A percentile compares a stretch with the other conserved stretches of the same genome.
Conservation (phyloP, 2,113 vertebrate genomes). For the Philantomba maxwellii region DNA sequence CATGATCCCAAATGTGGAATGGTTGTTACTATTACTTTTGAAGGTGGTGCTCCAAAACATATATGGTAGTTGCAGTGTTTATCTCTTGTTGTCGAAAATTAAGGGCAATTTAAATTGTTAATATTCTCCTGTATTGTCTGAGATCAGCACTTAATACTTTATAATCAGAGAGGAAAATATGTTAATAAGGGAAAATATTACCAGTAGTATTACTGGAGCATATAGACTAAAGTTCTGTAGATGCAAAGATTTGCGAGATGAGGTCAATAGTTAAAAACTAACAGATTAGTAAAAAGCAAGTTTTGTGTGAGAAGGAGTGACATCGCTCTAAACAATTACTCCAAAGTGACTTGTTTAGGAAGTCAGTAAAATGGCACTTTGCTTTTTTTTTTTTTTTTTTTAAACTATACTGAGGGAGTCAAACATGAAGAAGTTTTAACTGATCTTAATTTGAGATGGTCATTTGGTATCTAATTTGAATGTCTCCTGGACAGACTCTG, state of each 20-base stretch:
- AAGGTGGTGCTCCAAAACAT: neutral
- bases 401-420: neutral
- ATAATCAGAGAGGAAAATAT: neutral
- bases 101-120: neutral
- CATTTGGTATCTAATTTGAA: too few relatives aligned
- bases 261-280: neutral
- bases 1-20: neutral
- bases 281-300: neutral
- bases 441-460: too few relatives aligned
- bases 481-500: too few relatives aligned
- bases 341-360: neutral
- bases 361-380: neutral
- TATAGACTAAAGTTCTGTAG: neutral
- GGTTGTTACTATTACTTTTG: neutral
- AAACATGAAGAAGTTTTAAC: neutral
- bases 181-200: neutral
- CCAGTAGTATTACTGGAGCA: neutral
- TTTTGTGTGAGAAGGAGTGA: neutral
- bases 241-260: neutral
- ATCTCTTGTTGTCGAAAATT: neutral
- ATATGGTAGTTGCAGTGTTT: neutral
- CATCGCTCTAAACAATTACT: neutral
- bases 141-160: neutral
- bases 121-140: neutral
- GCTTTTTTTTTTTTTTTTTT: neutral